Conservation (phyloP, 2,888 invertebrate species). For the Mimachlamys varia region DNA sequence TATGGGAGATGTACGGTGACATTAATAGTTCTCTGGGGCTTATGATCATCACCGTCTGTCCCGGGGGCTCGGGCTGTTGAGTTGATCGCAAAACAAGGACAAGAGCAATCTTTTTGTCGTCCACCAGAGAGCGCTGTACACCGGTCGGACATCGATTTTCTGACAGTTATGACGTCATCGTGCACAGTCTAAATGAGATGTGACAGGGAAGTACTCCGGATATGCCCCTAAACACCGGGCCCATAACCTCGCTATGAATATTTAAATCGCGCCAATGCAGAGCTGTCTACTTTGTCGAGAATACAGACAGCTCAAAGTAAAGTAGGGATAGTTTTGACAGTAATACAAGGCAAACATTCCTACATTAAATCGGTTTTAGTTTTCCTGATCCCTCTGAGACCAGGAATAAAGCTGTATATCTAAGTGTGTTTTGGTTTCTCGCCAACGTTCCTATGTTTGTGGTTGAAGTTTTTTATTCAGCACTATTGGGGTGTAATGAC, state of each 20-base stretch:
- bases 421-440: background rate
- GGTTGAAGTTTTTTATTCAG: background rate
- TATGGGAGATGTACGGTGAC: background rate
- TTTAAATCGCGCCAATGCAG: background rate
- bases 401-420: conserved; percentile 10
- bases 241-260: conserved; percentile 21
- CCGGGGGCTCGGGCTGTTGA: conserved; percentile 18
- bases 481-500: background rate
- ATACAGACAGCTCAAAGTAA: background rate
- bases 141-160: conserved; percentile 15
- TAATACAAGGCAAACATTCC: background rate
- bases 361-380: conserved; percentile 31
- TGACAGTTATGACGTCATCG: conserved; percentile 34
- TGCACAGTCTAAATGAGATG: background rate
- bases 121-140: background rate
- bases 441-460: background rate
- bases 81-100: background rate
- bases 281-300: conserved; percentile 13
- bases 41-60: background rate
- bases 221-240: background rate
- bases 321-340: conserved; percentile 18
- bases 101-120: background rate
- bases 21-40: background rate
- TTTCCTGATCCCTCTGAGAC: background rate
- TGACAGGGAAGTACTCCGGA: conserved; percentile 8